phyloP scores from a whole-genome alignment of 2,888 invertebrate species.

The Cenopis cana region DNA sequence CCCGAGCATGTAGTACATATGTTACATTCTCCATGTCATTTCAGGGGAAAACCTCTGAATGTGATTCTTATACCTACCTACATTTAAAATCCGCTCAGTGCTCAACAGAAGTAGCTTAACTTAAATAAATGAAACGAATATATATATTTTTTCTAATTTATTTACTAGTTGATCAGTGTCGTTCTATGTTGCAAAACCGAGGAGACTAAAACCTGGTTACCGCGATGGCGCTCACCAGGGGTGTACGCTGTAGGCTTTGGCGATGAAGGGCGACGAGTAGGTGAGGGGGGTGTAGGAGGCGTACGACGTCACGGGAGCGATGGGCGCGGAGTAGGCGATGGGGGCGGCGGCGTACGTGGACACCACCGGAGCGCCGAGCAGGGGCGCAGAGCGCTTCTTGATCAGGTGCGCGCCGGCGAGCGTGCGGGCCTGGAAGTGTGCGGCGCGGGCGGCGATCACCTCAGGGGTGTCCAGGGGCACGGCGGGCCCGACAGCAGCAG shows the following conservation, averaged over 20 bases:
- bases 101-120: too few relatives aligned
- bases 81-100: too few relatives aligned
- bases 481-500: slow-evolving; percentile 57
- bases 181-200: slow-evolving; percentile 67
- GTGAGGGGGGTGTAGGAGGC: slow-evolving; percentile 53
- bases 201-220: slow-evolving; percentile 58
- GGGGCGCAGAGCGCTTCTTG: slow-evolving; percentile 70
- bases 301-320: slow-evolving; percentile 49
- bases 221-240: slow-evolving; percentile 69
- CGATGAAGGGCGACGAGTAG: slow-evolving; percentile 60
- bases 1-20: too few relatives aligned
- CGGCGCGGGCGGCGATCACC: slow-evolving; percentile 72
- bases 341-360: slow-evolving; percentile 62
- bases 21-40: too few relatives aligned
- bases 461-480: slow-evolving; percentile 74
- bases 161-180: slow-evolving; percentile 62
- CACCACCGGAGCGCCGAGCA: slow-evolving; percentile 59
- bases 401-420: slow-evolving; percentile 69
- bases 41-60: too few relatives aligned
- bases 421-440: slow-evolving; percentile 74
- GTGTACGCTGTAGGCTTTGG: slow-evolving; percentile 70
- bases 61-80: too few relatives aligned
- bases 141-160: slow-evolving; percentile 53
- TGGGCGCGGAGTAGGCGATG: slow-evolving; percentile 61
- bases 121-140: neutral